phyloP scores from a whole-genome alignment of 2,797 vertebrate species.

The Agapornis canus region DNA sequence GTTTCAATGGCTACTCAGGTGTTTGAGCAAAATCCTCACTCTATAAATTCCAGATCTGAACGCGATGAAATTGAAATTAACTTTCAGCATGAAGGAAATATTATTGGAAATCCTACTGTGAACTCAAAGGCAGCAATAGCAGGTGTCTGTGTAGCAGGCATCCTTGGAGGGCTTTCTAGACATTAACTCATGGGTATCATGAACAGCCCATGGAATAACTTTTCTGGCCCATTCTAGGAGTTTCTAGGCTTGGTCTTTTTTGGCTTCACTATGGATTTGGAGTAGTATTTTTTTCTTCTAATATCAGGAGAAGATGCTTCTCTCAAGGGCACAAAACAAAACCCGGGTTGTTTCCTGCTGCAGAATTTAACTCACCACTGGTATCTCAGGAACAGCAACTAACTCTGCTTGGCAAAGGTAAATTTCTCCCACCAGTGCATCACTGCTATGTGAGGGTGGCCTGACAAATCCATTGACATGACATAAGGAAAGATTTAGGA shows the following conservation, averaged over 20 bases:
- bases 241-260: background rate
- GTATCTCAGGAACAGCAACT: background rate
- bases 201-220: background rate
- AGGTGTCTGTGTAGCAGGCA: background rate
- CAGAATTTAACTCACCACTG: background rate
- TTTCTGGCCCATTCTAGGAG: background rate
- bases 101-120: background rate
- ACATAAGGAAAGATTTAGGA: conserved; percentile 46
- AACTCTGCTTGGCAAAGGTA: background rate
- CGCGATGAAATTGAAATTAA: background rate
- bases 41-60: background rate
- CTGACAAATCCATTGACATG: conserved; percentile 5
- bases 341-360: background rate
- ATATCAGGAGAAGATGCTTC: background rate
- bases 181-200: background rate
- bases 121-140: background rate
- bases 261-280: background rate
- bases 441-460: background rate
- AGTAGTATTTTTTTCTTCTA: accelerated
- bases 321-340: background rate
- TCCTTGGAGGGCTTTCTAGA: background rate
- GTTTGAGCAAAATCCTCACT: background rate
- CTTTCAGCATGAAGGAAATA: background rate
- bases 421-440: background rate
- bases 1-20: background rate